Conservation (phyloP, 2,888 invertebrate species). For the Campoplex capitator region DNA sequence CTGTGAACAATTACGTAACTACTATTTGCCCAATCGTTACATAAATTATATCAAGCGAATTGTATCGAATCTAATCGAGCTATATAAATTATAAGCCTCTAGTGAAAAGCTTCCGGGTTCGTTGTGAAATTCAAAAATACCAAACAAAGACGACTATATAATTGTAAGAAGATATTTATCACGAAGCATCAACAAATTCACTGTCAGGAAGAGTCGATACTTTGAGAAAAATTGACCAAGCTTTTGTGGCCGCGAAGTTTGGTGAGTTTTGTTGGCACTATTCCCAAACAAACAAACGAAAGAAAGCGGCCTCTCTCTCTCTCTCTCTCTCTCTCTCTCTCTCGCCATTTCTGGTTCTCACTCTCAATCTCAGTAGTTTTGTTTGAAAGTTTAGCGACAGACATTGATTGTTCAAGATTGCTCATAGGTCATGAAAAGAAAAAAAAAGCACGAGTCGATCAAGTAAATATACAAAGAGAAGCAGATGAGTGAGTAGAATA, state of each 20-base stretch:
- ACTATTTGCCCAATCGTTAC: neutral
- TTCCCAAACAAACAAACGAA: slow-evolving; percentile 41
- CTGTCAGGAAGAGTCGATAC: slow-evolving; percentile 38
- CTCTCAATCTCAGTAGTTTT: neutral
- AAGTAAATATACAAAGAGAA: slow-evolving; percentile 13
- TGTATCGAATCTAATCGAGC: too few species aligned
- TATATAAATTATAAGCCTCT: neutral
- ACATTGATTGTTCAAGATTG: neutral
- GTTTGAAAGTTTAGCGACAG: slow-evolving; percentile 11
- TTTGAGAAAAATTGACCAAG: slow-evolving; percentile 28
- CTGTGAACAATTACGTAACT: neutral
- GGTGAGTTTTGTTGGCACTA: slow-evolving; percentile 55
- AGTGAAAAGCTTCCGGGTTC: neutral
- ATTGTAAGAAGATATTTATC: slow-evolving; percentile 2
- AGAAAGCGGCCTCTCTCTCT: slow-evolving; percentile 29
- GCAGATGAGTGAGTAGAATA: neutral
- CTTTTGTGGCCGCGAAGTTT: slow-evolving; percentile 37
- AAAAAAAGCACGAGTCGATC: neutral
- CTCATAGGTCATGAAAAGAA: slow-evolving; percentile 12
- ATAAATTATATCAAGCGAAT: too few species aligned
- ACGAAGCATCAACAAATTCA: slow-evolving; percentile 20
- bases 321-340: neutral
- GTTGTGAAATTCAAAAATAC: neutral
- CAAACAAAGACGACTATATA: neutral
- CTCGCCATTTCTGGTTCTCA: neutral